A percentile compares a stretch with the other conserved stretches of the same genome.
Evolutionary conservation across 2,888 invertebrate species (phyloP).

Genomic region (Celastrina argiolus): DNA sequence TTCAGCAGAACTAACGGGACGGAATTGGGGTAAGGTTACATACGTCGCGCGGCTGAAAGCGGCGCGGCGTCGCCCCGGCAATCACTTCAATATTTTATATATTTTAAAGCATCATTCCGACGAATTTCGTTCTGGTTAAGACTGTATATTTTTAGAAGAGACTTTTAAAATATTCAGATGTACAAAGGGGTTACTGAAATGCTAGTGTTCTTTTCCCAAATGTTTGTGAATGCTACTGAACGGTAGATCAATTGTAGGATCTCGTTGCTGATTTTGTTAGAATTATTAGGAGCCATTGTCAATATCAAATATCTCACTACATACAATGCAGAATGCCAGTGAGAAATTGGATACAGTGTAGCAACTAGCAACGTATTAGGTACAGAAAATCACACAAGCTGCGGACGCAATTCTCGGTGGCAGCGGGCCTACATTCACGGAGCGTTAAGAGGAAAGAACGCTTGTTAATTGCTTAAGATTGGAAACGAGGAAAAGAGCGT

Average conservation of each 20-base stretch:
- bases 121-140: constrained; percentile 4
- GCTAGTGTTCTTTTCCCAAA: not conserved
- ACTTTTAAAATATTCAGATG: not conserved
- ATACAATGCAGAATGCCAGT: no score
- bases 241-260: not conserved
- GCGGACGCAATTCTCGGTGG: not conserved
- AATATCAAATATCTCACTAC: no score
- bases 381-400: not conserved
- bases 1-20: constrained; percentile 45
- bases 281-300: not conserved
- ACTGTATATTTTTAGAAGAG: not conserved
- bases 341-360: not conserved
- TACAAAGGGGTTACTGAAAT: not conserved
- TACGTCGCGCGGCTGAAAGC: constrained; percentile 22
- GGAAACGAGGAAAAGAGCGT: constrained; percentile 1
- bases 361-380: not conserved
- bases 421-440: not conserved
- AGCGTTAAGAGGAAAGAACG: not conserved
- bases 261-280: no score
- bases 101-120: constrained; percentile 1
- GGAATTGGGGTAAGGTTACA: constrained; percentile 59
- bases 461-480: not conserved
- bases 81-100: constrained; percentile 5
- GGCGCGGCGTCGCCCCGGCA: constrained; percentile 36
- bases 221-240: not conserved